Evolutionary conservation across 2,888 invertebrate species (phyloP).

Genomic region (Sympetrum striolatum): DNA sequence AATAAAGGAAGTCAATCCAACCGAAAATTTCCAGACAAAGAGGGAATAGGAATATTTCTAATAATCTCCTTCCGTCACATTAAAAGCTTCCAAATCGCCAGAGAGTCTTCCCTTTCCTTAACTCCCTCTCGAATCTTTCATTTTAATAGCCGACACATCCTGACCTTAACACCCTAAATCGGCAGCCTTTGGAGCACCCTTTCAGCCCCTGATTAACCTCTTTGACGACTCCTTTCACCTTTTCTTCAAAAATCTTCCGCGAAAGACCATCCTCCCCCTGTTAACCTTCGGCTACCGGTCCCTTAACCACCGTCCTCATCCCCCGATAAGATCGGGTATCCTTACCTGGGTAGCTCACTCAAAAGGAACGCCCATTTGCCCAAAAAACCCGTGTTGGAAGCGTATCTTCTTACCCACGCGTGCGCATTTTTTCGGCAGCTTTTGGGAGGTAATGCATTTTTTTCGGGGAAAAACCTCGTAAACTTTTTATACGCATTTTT

Average conservation of each 20-base stretch:
- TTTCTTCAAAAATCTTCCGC: background rate
- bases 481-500: background rate
- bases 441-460: background rate
- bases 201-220: background rate
- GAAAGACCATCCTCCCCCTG: background rate
- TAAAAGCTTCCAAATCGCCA: too few species aligned
- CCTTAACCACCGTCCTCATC: background rate
- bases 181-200: background rate
- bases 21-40: too few species aligned
- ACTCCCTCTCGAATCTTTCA: background rate
- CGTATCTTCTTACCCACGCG: constrained; percentile 20
- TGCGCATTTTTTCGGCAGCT: background rate
- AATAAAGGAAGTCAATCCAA: too few species aligned
- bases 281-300: background rate
- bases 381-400: background rate
- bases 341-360: background rate
- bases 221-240: background rate
- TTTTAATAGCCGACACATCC: background rate
- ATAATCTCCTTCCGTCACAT: too few species aligned
- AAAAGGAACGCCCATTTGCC: background rate
- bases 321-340: constrained; percentile 3
- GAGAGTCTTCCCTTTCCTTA: too few species aligned
- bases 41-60: too few species aligned
- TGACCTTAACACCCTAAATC: background rate
- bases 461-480: background rate